A percentile compares a stretch with the other conserved stretches of the same genome.
phyloP scores from a whole-genome alignment of 2,113 vertebrate genomes.

The Bubo blakistoni region DNA sequence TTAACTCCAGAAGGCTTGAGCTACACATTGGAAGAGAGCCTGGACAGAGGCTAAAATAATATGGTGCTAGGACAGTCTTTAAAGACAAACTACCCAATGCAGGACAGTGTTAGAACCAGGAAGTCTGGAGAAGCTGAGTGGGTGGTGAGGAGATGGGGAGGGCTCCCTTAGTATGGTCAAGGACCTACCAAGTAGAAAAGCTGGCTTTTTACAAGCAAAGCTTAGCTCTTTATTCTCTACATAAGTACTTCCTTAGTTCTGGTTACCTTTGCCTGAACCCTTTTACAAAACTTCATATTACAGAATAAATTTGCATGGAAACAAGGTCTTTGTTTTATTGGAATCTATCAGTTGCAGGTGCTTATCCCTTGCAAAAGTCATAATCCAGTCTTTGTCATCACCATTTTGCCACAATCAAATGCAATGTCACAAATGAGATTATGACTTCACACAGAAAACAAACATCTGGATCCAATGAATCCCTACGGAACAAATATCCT shows the following conservation, averaged over 20 bases:
- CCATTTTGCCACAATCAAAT: not conserved
- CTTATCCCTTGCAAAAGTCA: not conserved
- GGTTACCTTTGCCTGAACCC: not conserved
- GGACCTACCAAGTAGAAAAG: not conserved
- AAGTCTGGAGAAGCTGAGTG: not conserved
- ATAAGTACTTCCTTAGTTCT: not conserved
- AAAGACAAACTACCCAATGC: not conserved
- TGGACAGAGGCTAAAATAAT: not conserved
- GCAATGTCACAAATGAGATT: constrained; percentile 1
- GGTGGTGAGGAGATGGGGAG: not conserved
- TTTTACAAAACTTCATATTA: not conserved
- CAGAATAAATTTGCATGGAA: not conserved
- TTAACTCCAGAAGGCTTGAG: not conserved
- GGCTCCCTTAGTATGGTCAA: not conserved
- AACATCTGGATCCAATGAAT: constrained; percentile 33
- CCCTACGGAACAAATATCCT: not conserved
- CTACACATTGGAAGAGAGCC: not conserved
- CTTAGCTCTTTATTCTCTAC: not conserved
- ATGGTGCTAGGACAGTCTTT: not conserved
- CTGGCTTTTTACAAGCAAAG: not conserved
- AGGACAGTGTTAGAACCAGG: not conserved
- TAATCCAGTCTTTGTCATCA: not conserved
- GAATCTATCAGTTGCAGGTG: not conserved
- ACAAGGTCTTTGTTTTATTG: not conserved
- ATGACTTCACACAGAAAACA: not conserved